These are phyloP conservation scores for Felis catus DNA, from an alignment of 2,113 vertebrate species.

Conservation along the genomic window DNA sequence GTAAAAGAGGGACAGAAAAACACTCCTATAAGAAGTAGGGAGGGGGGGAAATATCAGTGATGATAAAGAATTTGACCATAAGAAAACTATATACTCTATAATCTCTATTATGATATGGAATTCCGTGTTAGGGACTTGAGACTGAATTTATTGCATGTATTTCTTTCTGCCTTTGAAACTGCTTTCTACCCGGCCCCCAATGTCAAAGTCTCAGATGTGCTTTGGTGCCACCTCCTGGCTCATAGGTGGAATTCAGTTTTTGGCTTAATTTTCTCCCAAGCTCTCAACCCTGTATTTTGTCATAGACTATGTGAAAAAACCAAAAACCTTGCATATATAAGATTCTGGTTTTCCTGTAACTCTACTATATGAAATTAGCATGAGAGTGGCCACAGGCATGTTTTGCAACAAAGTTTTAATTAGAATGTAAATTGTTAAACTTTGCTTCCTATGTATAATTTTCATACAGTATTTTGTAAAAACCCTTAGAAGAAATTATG, in stretches of 20 bases:
- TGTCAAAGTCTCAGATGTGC: slow-evolving; percentile 16
- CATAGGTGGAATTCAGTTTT: background rate
- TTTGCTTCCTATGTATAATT: background rate
- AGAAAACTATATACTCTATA: background rate
- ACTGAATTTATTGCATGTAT: background rate
- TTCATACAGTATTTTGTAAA: slow-evolving; percentile 76
- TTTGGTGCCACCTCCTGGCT: slow-evolving; percentile 71
- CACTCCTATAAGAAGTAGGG: fast-evolving
- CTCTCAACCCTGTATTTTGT: slow-evolving; percentile 40
- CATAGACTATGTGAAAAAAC: background rate
- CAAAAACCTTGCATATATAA: slow-evolving; percentile 24
- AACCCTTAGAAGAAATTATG: slow-evolving; percentile 71
- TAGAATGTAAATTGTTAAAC: slow-evolving; percentile 46
- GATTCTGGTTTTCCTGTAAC: slow-evolving; percentile 25
- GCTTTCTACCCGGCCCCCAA: background rate
- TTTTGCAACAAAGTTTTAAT: slow-evolving; percentile 67
- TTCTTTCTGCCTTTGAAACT: background rate
- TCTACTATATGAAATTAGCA: slow-evolving; percentile 61
- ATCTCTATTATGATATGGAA: slow-evolving; percentile 8
- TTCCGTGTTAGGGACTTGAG: background rate
- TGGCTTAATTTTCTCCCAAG: background rate
- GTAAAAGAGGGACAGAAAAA: background rate
- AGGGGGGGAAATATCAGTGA: background rate
- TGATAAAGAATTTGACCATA: background rate
- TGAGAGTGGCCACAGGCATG: slow-evolving; percentile 58